These are phyloP conservation scores for Hartigia nigra DNA, from an alignment of 2,888 invertebrate genomes.

Conservation along the genomic window DNA sequence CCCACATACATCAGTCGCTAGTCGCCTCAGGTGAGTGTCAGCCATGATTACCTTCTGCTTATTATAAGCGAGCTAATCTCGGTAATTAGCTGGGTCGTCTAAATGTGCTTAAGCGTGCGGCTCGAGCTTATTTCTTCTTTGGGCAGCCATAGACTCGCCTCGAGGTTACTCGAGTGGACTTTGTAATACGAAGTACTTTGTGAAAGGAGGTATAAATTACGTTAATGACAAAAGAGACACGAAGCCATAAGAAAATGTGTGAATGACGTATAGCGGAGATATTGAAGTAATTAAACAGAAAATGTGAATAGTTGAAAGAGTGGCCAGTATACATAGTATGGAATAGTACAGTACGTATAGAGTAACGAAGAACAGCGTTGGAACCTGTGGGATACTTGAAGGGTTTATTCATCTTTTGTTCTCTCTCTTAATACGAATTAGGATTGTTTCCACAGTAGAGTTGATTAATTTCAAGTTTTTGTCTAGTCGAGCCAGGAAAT, in stretches of 20 bases:
- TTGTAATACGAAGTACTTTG: background rate
- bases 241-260: background rate
- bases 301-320: no score
- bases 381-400: background rate
- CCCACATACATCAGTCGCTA: constrained; percentile 57
- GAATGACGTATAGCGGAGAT: background rate
- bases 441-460: background rate
- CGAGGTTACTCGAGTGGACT: background rate
- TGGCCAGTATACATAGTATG: background rate
- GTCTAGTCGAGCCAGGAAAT: background rate
- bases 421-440: background rate
- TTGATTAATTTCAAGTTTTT: background rate
- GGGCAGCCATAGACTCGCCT: background rate
- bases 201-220: background rate
- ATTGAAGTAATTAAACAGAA: background rate
- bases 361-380: background rate
- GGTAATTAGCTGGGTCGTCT: constrained; percentile 45
- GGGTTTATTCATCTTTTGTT: no score
- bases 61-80: constrained; percentile 37
- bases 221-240: background rate
- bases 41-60: constrained; percentile 25
- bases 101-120: constrained; percentile 26
- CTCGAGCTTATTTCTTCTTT: background rate
- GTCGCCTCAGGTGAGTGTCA: constrained; percentile 44
- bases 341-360: background rate